These are phyloP conservation scores for Tetranychus truncatus DNA, from an alignment of 2,888 invertebrate species.

Conservation along the genomic window DNA sequence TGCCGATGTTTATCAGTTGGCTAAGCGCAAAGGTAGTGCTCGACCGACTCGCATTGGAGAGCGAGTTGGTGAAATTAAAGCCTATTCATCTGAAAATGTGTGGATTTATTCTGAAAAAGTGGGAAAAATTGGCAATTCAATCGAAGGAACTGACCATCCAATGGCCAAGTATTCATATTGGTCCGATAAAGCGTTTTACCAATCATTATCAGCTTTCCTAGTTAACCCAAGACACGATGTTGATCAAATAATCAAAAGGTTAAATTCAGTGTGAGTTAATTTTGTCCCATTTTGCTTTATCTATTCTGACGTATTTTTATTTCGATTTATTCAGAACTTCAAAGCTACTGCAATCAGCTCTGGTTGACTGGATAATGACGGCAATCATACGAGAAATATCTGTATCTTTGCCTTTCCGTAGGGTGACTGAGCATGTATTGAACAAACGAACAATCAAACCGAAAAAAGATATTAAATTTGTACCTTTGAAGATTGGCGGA, in stretches of 20 bases:
- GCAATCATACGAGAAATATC: too few relatives aligned
- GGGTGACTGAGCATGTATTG: too few relatives aligned
- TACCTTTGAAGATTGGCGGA: too few relatives aligned
- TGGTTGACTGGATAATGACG: too few relatives aligned
- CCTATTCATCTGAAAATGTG: background rate
- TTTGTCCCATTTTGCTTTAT: background rate
- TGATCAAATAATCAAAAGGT: background rate
- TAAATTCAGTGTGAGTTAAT: background rate
- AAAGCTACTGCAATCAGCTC: too few relatives aligned
- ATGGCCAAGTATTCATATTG: background rate
- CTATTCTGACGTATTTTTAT: too few relatives aligned
- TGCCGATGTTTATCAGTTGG: background rate
- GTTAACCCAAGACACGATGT: background rate
- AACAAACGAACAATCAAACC: too few relatives aligned
- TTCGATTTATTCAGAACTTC: too few relatives aligned
- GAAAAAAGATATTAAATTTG: too few relatives aligned
- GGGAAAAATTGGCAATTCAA: background rate
- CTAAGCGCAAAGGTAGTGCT: background rate
- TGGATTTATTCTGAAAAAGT: background rate
- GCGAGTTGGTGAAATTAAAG: too few relatives aligned
- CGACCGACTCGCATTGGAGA: background rate
- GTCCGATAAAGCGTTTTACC: background rate
- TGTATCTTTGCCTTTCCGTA: too few relatives aligned
- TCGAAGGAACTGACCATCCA: background rate
- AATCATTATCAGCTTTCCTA: background rate